A percentile compares a stretch with the other conserved stretches of the same genome.
Conservation (phyloP, 1,140 invertebrate genomes). For the Philotrypesis tridentata region DNA sequence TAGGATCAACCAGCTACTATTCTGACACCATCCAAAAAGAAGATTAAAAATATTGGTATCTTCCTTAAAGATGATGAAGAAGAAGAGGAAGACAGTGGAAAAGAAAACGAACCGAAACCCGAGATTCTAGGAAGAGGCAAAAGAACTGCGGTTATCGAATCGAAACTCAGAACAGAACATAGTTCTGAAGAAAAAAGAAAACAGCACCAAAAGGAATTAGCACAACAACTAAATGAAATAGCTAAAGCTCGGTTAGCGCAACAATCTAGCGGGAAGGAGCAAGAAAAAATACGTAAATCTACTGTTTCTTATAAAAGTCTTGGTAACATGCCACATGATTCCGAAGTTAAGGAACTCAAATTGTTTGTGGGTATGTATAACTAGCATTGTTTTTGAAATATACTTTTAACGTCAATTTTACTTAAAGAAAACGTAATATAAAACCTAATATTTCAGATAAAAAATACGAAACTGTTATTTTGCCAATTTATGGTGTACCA, state of each 20-base stretch:
- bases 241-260: constrained; percentile 93
- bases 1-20: constrained; percentile 87
- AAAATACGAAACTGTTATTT: constrained; percentile 97
- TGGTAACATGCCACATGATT: constrained; percentile 93
- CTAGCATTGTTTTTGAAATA: not conserved
- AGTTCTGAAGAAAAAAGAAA: constrained; percentile 98
- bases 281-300: constrained; percentile 94
- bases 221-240: constrained; percentile 91
- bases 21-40: constrained; percentile 95
- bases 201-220: constrained; percentile 96
- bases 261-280: constrained; percentile 88
- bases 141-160: constrained; percentile 94
- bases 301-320: constrained; percentile 96
- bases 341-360: constrained; percentile 95
- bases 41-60: constrained; percentile 97
- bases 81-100: constrained; percentile 83
- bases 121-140: constrained; percentile 86
- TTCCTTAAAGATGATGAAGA: constrained; percentile 96
- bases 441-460: constrained; percentile 81
- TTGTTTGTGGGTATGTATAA: constrained; percentile 90
- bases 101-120: constrained; percentile 79
- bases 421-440: not conserved
- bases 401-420: not conserved
- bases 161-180: constrained; percentile 95
- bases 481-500: constrained; percentile 96